These are phyloP conservation scores for Hemicordylus capensis DNA, from an alignment of 2,113 vertebrate genomes.

Conservation along the genomic window DNA sequence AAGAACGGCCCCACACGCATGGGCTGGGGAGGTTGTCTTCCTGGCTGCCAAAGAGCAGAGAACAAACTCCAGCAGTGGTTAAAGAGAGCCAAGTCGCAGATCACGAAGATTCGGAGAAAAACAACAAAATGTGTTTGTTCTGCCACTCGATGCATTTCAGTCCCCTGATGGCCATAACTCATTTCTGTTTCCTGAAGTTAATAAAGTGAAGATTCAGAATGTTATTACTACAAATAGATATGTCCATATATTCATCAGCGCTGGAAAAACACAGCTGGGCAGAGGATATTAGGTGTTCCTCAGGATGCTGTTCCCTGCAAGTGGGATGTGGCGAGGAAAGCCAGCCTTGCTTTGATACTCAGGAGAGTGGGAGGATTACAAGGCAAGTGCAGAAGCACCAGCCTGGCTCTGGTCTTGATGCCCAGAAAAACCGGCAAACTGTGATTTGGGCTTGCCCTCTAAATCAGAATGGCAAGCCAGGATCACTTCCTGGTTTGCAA, in stretches of 20 bases:
- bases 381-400: too few species aligned
- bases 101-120: background rate
- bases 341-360: background rate
- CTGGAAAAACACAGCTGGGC: background rate
- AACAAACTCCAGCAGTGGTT: background rate
- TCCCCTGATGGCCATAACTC: slow-evolving; percentile 8
- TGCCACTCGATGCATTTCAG: background rate
- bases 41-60: background rate
- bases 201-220: slow-evolving; percentile 35
- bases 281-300: background rate
- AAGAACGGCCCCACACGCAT: background rate
- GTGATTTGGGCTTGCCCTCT: too few species aligned
- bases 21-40: background rate
- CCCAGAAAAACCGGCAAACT: background rate
- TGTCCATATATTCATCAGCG: background rate
- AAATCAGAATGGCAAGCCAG: too few species aligned
- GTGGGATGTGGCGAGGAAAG: background rate
- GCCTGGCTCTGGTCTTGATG: too few species aligned
- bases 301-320: too few species aligned
- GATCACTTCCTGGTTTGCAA: too few species aligned
- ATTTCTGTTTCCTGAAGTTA: slow-evolving; percentile 54
- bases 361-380: background rate
- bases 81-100: background rate
- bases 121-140: slow-evolving; percentile 16
- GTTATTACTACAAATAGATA: slow-evolving; percentile 47